Evolutionary conservation across 2,888 invertebrate genomes (phyloP).

Genomic region (Lacanobia oleracea): DNA sequence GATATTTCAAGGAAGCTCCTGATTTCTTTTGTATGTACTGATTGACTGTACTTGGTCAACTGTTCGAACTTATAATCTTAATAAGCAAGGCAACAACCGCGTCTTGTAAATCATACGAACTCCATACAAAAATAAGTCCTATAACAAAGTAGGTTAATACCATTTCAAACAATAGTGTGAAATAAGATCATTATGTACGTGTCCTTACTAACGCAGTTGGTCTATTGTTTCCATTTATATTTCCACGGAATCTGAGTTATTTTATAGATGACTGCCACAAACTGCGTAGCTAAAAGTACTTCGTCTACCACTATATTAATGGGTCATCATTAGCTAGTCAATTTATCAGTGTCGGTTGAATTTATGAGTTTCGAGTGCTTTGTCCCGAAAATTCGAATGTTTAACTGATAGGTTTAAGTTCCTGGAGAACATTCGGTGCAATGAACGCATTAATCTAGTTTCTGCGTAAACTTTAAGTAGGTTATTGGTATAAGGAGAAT

Average conservation of each 20-base stretch:
- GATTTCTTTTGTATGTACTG: background rate
- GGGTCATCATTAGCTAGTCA: conserved; percentile 28
- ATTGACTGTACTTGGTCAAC: background rate
- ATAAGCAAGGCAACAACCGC: background rate
- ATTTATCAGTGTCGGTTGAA: conserved; percentile 33
- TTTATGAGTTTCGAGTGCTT: conserved; percentile 24
- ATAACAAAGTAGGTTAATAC: conserved; percentile 33
- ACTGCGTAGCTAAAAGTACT: conserved; percentile 31
- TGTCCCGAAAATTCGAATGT: conserved; percentile 8
- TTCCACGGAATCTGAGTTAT: conserved; percentile 31
- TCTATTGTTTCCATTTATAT: conserved; percentile 29
- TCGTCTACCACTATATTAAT: conserved; percentile 38
- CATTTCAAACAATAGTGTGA: conserved; percentile 38
- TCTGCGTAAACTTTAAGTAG: background rate
- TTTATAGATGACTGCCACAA: conserved; percentile 11
- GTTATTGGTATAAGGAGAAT: background rate
- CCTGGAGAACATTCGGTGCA: background rate
- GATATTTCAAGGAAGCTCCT: background rate
- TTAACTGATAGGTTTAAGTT: background rate
- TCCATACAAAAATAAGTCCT: background rate
- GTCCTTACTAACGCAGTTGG: conserved; percentile 20
- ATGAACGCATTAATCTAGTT: background rate
- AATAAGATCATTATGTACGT: conserved; percentile 18
- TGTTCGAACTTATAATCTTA: background rate
- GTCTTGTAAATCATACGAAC: conserved; percentile 14